Conservation (phyloP, 2,888 invertebrate genomes). For the Tipula helvola region DNA sequence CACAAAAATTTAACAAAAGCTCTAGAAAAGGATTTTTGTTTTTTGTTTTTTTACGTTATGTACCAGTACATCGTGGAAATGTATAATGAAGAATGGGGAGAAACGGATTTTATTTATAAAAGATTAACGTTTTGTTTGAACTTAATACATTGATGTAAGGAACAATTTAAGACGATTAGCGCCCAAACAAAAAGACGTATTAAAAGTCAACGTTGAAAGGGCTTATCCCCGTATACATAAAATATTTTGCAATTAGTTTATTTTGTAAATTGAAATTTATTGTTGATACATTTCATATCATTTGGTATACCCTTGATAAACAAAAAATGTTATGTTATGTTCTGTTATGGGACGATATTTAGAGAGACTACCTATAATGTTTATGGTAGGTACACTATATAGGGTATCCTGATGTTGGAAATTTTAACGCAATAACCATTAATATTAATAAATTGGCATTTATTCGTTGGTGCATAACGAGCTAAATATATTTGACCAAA, state of each 20-base stretch:
- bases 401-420: too few species aligned
- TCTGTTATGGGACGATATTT: too few species aligned
- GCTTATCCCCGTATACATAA: neutral
- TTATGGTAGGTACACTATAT: too few species aligned
- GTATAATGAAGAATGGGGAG: neutral
- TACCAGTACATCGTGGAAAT: neutral
- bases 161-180: neutral
- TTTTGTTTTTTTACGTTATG: neutral
- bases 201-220: neutral
- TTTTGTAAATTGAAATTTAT: neutral
- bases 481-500: too few species aligned
- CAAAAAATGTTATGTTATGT: too few species aligned
- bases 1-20: neutral
- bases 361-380: too few species aligned
- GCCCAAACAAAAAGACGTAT: neutral
- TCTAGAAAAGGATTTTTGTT: neutral
- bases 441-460: too few species aligned
- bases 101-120: neutral
- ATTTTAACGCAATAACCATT: too few species aligned
- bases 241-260: neutral
- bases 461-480: too few species aligned
- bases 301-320: neutral
- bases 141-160: neutral
- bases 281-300: neutral
- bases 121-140: neutral